A percentile compares a stretch with the other conserved stretches of the same genome.
Evolutionary conservation across 1,140 invertebrate genomes (phyloP).

Genomic region (Araneus ventricosus): DNA sequence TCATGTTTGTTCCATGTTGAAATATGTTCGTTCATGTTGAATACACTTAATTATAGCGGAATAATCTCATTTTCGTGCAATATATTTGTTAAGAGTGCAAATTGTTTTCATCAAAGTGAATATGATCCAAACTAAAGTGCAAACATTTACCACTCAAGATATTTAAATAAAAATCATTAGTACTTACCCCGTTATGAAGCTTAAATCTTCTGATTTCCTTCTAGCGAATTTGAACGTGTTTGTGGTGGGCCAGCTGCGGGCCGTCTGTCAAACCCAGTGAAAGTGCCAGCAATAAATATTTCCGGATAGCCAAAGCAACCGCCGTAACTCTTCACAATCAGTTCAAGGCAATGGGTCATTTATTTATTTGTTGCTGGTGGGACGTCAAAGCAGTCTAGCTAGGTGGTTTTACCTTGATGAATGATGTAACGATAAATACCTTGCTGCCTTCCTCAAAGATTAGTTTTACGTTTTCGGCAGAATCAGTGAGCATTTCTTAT

Average conservation of each 20-base stretch:
- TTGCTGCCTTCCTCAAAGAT: neutral
- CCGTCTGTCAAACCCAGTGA: neutral
- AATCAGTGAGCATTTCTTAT: neutral
- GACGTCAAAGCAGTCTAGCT: neutral
- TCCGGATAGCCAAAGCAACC: neutral
- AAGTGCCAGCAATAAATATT: neutral
- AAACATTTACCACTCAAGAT: too few relatives aligned
- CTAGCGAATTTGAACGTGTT: too few relatives aligned
- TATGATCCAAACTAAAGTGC: too few relatives aligned
- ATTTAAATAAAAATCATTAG: too few relatives aligned
- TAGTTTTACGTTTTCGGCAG: neutral
- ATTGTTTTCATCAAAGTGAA: too few relatives aligned
- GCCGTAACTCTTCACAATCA: neutral
- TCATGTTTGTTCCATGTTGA: too few relatives aligned
- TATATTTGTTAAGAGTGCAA: too few relatives aligned
- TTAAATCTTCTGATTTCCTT: too few relatives aligned
- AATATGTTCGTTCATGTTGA: too few relatives aligned
- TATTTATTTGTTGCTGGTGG: neutral
- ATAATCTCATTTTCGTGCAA: too few relatives aligned
- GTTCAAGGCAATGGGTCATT: neutral
- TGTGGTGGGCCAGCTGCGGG: neutral
- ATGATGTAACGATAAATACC: neutral
- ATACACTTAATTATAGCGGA: too few relatives aligned
- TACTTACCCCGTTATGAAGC: too few relatives aligned
- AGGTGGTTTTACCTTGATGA: neutral